phyloP scores from a whole-genome alignment of 53 echinoderm and acorn worm species.

The Apostichopus leukothele region DNA sequence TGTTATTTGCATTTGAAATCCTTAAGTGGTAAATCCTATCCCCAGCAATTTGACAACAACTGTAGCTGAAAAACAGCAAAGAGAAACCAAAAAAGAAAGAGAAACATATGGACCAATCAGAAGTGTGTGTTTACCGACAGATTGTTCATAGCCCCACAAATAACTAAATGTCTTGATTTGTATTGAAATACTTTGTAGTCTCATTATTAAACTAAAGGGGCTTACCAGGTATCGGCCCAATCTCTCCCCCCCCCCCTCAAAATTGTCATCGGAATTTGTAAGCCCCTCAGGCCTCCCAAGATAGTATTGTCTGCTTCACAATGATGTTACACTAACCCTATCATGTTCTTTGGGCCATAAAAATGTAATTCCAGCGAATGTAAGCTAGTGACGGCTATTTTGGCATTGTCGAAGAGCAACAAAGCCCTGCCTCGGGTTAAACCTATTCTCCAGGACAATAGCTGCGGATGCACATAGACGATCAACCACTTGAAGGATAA shows the following conservation, averaged over 20 bases:
- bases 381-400: background rate
- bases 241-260: background rate
- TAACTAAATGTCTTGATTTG: slow-evolving; percentile 16
- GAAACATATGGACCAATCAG: no score
- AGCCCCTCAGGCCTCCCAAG: slow-evolving; percentile 21
- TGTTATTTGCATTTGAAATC: slow-evolving; percentile 10
- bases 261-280: background rate
- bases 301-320: slow-evolving; percentile 12
- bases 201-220: slow-evolving; percentile 14
- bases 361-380: slow-evolving; percentile 21
- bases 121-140: no score
- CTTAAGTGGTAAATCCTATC: background rate
- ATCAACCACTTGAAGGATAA: slow-evolving; percentile 9
- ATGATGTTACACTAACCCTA: slow-evolving; percentile 13
- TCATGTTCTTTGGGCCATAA: slow-evolving; percentile 31
- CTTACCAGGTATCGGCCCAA: background rate
- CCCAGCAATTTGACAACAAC: no score
- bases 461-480: slow-evolving; percentile 2
- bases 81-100: no score
- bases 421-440: slow-evolving; percentile 12
- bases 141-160: no score
- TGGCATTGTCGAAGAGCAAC: background rate
- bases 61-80: no score
- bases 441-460: background rate
- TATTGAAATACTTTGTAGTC: slow-evolving; percentile 10